phyloP scores from a whole-genome alignment of 2,797 vertebrate genomes.

The Clangula hyemalis region DNA sequence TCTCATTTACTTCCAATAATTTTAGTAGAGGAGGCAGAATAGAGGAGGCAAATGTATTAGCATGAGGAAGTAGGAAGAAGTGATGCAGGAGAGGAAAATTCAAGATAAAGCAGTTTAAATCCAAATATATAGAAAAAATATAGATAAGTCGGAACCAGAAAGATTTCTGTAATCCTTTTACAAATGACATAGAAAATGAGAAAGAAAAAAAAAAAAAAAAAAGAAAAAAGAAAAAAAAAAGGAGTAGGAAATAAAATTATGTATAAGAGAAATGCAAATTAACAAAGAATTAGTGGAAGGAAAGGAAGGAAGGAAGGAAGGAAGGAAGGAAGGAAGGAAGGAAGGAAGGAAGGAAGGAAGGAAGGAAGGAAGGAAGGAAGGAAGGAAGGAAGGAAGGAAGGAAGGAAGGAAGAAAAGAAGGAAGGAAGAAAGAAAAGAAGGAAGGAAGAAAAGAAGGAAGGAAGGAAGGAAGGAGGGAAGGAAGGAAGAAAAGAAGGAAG shows the following conservation, averaged over 20 bases:
- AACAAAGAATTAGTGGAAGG: neutral
- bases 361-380: too few relatives aligned
- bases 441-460: too few relatives aligned
- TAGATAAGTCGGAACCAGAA: neutral
- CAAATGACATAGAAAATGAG: neutral
- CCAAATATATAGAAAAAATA: neutral
- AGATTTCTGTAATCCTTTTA: neutral
- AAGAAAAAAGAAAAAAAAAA: neutral
- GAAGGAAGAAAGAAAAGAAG: too few relatives aligned
- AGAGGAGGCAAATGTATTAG: neutral
- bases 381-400: too few relatives aligned
- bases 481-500: too few relatives aligned
- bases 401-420: too few relatives aligned
- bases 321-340: too few relatives aligned
- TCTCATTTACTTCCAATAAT: neutral
- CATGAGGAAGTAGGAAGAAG: neutral
- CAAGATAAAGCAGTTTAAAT: neutral
- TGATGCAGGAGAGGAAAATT: neutral
- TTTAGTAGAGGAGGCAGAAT: neutral
- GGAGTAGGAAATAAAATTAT: neutral
- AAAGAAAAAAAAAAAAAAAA: neutral
- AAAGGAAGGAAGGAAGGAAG: neutral
- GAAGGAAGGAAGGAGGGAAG: too few relatives aligned
- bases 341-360: too few relatives aligned
- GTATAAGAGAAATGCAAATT: neutral